A percentile compares a stretch with the other conserved stretches of the same genome.
phyloP scores from a whole-genome alignment of 2,888 invertebrate species.

The Pseudeuparius sepicola region DNA sequence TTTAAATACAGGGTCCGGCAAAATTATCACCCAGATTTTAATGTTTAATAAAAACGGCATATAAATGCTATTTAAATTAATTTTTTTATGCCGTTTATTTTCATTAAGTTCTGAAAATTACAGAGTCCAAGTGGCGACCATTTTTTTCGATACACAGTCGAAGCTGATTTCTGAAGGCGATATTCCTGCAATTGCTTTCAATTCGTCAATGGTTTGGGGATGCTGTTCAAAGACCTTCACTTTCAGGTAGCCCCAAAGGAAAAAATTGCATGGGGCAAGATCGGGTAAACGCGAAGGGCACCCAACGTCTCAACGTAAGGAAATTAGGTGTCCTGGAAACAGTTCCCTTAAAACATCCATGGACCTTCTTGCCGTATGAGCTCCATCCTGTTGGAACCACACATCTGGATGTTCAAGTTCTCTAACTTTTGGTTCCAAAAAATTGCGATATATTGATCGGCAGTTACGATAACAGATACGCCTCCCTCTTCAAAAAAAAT shows the following conservation, averaged over 20 bases:
- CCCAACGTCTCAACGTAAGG: slow-evolving; percentile 13
- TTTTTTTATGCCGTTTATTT: slow-evolving; percentile 4
- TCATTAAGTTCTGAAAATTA: slow-evolving; percentile 14
- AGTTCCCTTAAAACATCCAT: slow-evolving; percentile 16
- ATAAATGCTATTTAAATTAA: too few species aligned
- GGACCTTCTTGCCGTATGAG: slow-evolving; percentile 13
- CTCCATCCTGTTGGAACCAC: slow-evolving; percentile 18
- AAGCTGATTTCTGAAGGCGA: slow-evolving; percentile 11
- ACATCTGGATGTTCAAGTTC: slow-evolving; percentile 9
- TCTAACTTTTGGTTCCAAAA: slow-evolving; percentile 11
- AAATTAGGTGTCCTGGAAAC: slow-evolving; percentile 18
- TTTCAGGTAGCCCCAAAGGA: slow-evolving; percentile 18
- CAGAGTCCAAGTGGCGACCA: slow-evolving; percentile 13
- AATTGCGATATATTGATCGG: slow-evolving; percentile 12
- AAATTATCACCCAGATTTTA: too few species aligned
- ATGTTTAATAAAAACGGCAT: too few species aligned
- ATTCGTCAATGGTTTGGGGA: slow-evolving; percentile 17
- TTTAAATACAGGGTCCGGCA: too few species aligned
- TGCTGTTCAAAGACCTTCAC: slow-evolving; percentile 17
- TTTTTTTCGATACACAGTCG: slow-evolving; percentile 14
- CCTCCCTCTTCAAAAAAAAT: slow-evolving; percentile 17
- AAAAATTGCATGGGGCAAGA: slow-evolving; percentile 17
- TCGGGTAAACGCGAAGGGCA: slow-evolving; percentile 17
- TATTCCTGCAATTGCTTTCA: slow-evolving; percentile 18
- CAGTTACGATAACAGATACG: slow-evolving; percentile 14